Base-by-base conservation (phyloP, 2,888 invertebrate species). In the Lamellibrachia columna region DNA sequence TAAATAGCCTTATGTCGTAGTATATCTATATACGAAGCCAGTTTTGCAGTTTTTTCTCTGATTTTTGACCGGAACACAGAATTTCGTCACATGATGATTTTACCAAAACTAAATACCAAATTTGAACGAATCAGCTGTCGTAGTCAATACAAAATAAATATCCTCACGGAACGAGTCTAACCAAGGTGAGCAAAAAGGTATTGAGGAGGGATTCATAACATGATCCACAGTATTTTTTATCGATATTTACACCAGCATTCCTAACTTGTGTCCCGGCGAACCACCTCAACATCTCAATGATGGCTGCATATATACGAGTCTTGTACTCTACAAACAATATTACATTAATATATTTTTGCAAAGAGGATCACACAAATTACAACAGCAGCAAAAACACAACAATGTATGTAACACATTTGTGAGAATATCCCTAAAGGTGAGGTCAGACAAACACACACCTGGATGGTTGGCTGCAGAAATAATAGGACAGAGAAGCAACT, bases 261-360 rank as follows among this genome's bases (percentile, higher is more conserved):
- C 99, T 97, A 92, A 99, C 98, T 97, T 99, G 99, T 95, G 98
- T 98, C 7, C 99, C 99, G 92, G 99, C 99, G 97, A 99, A 99
- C 98, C 98, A 98, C 96, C 98, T 98, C 53, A 99, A 97, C 98
- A 99, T 99, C 92, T 98, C 97, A 9, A 98, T 97, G 53, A 98
- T 97, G 55, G 98, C 97, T 9, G 94, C 95, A 97, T 97, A 96
- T 1, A 95, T 93, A 93, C 95, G 92, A 0, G 95, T 95, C 93
- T 95, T 93, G 52, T 94, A 91, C 91, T 95, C 95, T 95, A 93
- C 60, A 93, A 60, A 75, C 22, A 75, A 1, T 22, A 22, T n/a
- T 22, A 22, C 3, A 75, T 75, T 6, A 75, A 75, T 6, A 6
- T 2, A 91, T 0, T 22, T 75, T 75, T 22, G 15, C 75, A 75